Percentiles rank a stretch among this genome's conserved stretches.
Conservation (phyloP, 2,888 invertebrate species). For the Brenthis hecate region DNA sequence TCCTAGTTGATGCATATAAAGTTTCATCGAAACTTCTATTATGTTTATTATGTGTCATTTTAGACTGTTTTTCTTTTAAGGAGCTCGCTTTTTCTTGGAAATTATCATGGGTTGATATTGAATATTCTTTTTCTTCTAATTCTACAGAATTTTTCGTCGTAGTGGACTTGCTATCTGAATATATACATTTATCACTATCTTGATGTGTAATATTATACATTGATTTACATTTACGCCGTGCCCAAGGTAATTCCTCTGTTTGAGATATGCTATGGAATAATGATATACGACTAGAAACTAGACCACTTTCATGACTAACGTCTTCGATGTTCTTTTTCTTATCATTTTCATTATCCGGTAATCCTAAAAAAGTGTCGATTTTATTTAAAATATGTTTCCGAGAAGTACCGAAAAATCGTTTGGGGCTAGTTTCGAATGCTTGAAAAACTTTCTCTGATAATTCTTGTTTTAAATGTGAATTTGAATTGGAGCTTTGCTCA, state of each 20-base stretch:
- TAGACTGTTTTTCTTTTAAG: conserved; percentile 56
- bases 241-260: conserved; percentile 60
- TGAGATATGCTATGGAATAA: conserved; percentile 71
- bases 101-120: conserved; percentile 4
- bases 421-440: conserved; percentile 78
- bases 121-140: conserved; percentile 10
- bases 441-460: conserved; percentile 74
- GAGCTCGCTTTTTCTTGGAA: conserved; percentile 22
- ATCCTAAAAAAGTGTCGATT: conserved; percentile 72
- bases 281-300: conserved; percentile 77
- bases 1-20: conserved; percentile 27
- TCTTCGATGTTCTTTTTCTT: conserved; percentile 49
- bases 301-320: conserved; percentile 64
- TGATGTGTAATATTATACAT: conserved; percentile 57
- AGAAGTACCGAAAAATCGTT: conserved; percentile 76
- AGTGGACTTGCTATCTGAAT: conserved; percentile 19
- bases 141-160: conserved; percentile 9
- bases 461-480: conserved; percentile 58
- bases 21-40: conserved; percentile 55
- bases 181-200: conserved; percentile 36
- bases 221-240: conserved; percentile 59
- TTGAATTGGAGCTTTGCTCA: conserved; percentile 32
- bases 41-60: conserved; percentile 48
- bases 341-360: conserved; percentile 54
- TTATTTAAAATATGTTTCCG: conserved; percentile 74